phyloP scores from a whole-genome alignment of 1,140 invertebrate genomes.

The Pectinophora gossypiella region DNA sequence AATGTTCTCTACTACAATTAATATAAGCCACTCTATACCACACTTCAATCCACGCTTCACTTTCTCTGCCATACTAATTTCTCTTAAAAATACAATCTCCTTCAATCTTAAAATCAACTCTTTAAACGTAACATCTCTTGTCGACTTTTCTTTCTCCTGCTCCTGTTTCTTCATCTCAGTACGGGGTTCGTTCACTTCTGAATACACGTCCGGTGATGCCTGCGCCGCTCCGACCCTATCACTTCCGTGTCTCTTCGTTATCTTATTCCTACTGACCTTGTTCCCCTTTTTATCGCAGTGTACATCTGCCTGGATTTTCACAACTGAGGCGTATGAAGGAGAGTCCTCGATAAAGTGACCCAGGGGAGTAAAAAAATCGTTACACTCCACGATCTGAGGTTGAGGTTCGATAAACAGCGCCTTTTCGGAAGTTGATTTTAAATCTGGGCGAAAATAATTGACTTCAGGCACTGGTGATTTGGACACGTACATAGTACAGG shows the following conservation, averaged over 20 bases:
- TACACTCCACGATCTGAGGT: not conserved
- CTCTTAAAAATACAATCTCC: not conserved
- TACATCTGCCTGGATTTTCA: not conserved
- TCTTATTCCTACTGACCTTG: no score
- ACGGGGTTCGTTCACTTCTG: no score
- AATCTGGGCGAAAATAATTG: not conserved
- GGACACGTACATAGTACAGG: conserved; percentile 10
- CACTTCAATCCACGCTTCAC: not conserved
- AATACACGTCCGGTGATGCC: no score
- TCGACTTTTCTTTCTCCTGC: not conserved
- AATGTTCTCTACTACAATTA: not conserved
- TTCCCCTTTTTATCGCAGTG: no score
- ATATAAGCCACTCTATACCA: not conserved
- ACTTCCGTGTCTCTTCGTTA: no score
- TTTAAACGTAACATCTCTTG: not conserved
- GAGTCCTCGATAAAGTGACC: not conserved
- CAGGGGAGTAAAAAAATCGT: not conserved
- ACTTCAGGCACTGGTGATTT: not conserved
- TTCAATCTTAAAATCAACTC: not conserved
- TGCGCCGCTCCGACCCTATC: no score
- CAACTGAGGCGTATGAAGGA: not conserved
- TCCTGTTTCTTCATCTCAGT: not conserved
- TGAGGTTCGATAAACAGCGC: not conserved
- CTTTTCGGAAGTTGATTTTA: not conserved
- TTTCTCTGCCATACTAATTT: not conserved